Base-by-base conservation (phyloP, 2,888 invertebrate genomes). In the Spicauda simplicius region DNA sequence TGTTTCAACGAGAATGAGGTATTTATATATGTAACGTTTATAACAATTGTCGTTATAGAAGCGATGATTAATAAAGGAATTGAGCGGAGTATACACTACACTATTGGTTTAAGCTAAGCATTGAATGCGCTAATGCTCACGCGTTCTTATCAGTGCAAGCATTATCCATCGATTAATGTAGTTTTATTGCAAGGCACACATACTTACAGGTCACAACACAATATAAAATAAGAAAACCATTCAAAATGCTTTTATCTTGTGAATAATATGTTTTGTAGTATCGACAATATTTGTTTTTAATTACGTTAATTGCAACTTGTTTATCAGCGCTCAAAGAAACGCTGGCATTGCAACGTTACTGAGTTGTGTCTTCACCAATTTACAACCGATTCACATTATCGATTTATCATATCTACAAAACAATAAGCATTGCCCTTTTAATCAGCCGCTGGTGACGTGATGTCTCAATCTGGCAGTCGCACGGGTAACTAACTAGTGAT, bases 361-460 rank as follows among this genome's bases (percentile, higher is more conserved):
- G 52, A 64, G 53, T 41, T 41, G 64, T 64, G 30, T 53, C 14
- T n/a, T n/a, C 12, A 25, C 19, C 25, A 20, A 19, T 4, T 33
- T 52, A 53, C 19, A 41, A 37, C 19, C 30, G 37, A 62, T 16
- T 16, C 30, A 11, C 57, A 37, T 74, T 79, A 80, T 81, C 79
- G 65, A 69, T 71, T 77, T 79, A 80, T 81, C 81, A 71, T 72
- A 73, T 72, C 48, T n/a, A n/a, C n/a, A n/a, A 53, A 70, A 58
- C 66, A 67, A 74, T 78, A 72, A 73, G 73, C 71, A 77, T 74
- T 70, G 74, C 70, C 73, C 74, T 74, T 72, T 61, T 70, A 71
- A 66, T 78, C 81, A 81, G 75, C 67, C 69, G 69, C 41, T 64
- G 74, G 70, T 66, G 74, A 74, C 80, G 78, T 80, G 83, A 77